Percentiles rank a stretch among this genome's conserved stretches.
phyloP scores from a whole-genome alignment of 2,888 invertebrate species.

The Atrina japonica region DNA sequence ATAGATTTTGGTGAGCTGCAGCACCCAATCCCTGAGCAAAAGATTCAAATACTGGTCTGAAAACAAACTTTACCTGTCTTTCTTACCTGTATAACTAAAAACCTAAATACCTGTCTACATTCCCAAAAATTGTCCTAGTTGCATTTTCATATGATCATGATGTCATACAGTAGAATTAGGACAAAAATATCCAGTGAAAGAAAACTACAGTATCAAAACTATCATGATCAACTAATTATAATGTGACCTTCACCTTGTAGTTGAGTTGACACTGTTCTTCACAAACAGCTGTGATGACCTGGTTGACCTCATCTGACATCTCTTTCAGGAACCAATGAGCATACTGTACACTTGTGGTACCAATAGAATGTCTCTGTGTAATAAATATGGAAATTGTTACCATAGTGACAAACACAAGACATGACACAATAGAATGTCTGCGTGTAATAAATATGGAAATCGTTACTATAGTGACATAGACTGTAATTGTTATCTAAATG shows the following conservation, averaged over 20 bases:
- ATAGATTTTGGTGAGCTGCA: no score
- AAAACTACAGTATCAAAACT: no score
- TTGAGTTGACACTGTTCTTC: slow-evolving; percentile 99
- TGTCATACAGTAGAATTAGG: no score
- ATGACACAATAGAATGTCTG: slow-evolving; percentile 96
- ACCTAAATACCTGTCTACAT: no score
- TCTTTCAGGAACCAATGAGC: slow-evolving; percentile 99
- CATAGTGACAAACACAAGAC: background rate
- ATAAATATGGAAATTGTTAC: background rate
- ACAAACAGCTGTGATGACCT: slow-evolving; percentile 98
- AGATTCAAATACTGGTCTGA: no score
- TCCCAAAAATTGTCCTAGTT: no score
- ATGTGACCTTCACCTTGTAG: slow-evolving; percentile 85
- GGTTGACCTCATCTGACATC: slow-evolving; percentile 98
- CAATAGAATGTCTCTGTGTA: slow-evolving; percentile 91
- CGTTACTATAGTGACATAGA: background rate
- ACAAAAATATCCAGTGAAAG: no score
- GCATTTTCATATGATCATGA: no score
- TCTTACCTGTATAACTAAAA: no score
- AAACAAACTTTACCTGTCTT: no score
- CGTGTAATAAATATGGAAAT: slow-evolving; percentile 58
- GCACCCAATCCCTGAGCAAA: no score
- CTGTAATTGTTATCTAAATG: no score
- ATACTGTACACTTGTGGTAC: slow-evolving; percentile 93
- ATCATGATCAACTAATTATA: background rate